Evolutionary conservation across 1,140 invertebrate species (phyloP), one percentile per base, ranked within the genome.

Genomic region (Tetragnatha versicolor): DNA sequence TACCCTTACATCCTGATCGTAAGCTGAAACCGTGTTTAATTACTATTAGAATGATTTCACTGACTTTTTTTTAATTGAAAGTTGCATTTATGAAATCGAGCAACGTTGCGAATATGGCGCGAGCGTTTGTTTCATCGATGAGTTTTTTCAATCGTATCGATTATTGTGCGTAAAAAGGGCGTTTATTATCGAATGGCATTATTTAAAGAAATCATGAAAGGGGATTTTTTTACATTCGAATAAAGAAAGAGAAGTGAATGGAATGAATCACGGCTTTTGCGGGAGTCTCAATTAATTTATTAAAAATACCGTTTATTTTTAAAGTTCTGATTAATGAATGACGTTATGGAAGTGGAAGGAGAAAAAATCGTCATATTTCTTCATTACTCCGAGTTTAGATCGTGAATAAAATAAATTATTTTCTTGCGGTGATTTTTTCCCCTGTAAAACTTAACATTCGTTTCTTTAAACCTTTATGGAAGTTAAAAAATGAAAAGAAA

Each of bases 251-350:
- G n/a, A n/a, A n/a, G n/a, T n/a, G 3, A 12, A 39, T 22, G 22
- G 7, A 68, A 47, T 60, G 55, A 61, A 69, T 72, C 55, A 61
- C 55, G 22, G 69, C 61, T 81, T 73, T 61, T 27, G 27, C 22
- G 39, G 39, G 22, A 75, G 73, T 39, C 73, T 77, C 73, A 77
- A 77, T 77, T 77, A 77, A 77, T 77, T 77, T 77, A 77, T 77
- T 77, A 77, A 77, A 75, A 77, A 77, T 77, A 45, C 47, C 73
- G 73, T 77, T 77, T 77, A 77, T 66, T 77, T 77, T 77, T 77
- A 66, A 77, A 77, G 22, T 77, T 45, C 47, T 65, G 60, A 65
- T 53, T 77, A 77, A 77, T 77, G 73, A 77, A 66, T 66, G 60
- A 53, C 53, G 51, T 73, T 73, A 60, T 35, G 61, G 37, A 73